A percentile compares a stretch with the other conserved stretches of the same genome.
These are phyloP conservation scores for Stegodyphus dumicola DNA, from an alignment of 1,140 invertebrate genomes.

Conservation along the genomic window DNA sequence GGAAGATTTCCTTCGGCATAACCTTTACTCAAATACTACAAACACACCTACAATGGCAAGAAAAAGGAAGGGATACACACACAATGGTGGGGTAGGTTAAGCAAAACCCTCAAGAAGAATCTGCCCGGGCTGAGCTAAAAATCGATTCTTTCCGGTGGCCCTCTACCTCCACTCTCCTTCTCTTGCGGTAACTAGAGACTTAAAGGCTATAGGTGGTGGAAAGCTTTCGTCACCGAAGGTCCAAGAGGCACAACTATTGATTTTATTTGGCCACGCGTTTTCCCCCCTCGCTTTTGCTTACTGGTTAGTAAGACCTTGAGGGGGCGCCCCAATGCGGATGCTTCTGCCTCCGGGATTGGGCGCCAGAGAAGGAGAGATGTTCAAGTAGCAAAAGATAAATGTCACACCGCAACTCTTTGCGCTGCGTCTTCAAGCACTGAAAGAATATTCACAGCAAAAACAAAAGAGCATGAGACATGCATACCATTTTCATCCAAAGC, in stretches of 20 bases:
- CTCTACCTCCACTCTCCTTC: conserved; percentile 5
- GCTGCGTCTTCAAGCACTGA: neutral
- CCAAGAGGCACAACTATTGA: conserved; percentile 48
- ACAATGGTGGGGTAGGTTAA: neutral
- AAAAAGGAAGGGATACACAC: too few species aligned
- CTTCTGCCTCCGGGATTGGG: conserved; percentile 4
- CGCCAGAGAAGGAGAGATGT: neutral
- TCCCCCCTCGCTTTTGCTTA: conserved; percentile 1
- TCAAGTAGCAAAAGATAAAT: too few species aligned
- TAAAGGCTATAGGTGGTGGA: conserved; percentile 51
- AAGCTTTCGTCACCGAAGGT: conserved; percentile 46
- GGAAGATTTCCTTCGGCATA: too few species aligned
- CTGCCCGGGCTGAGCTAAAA: conserved; percentile 39
- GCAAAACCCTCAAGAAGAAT: conserved; percentile 37
- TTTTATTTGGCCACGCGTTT: conserved; percentile 46
- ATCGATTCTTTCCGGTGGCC: conserved; percentile 44
- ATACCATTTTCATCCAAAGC: too few species aligned
- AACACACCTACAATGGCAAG: too few species aligned
- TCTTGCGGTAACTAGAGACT: conserved; percentile 54
- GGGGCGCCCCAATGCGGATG: conserved; percentile 10
- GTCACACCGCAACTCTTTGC: too few species aligned
- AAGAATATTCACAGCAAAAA: too few species aligned
- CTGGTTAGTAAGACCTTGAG: conserved; percentile 20
- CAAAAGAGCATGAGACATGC: too few species aligned
- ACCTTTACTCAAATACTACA: too few species aligned